Evolutionary conservation across 2,113 vertebrate species (phyloP).

Genomic region (Hemicordylus capensis): DNA sequence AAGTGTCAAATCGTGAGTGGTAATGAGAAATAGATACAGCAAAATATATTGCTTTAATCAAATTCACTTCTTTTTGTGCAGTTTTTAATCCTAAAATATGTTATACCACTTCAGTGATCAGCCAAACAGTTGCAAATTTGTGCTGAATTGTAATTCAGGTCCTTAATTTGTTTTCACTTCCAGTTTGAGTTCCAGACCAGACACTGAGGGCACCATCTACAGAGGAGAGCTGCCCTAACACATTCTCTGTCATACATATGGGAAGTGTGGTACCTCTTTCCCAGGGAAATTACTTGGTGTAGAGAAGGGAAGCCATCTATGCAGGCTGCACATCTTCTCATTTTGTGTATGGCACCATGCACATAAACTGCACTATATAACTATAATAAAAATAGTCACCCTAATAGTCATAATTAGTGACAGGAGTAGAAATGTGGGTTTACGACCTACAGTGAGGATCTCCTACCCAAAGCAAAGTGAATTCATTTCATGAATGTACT

Average conservation of each 20-base stretch:
- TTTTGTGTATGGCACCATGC: too few relatives aligned
- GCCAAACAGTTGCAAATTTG: not conserved
- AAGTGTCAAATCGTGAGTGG: slow-evolving; percentile 65
- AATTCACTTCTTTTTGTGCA: slow-evolving; percentile 47
- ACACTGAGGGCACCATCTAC: not conserved
- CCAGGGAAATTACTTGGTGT: not conserved
- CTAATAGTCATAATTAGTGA: not conserved
- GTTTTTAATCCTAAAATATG: slow-evolving; percentile 21
- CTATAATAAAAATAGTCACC: not conserved
- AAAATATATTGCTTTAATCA: slow-evolving; percentile 62
- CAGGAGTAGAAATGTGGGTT: too few relatives aligned
- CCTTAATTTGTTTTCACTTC: not conserved
- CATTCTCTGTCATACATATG: too few relatives aligned
- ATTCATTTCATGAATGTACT: too few relatives aligned
- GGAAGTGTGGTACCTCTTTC: not conserved
- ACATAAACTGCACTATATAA: too few relatives aligned
- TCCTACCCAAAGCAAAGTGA: too few relatives aligned
- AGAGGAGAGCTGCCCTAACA: not conserved
- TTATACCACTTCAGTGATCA: not conserved
- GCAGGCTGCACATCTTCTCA: not conserved
- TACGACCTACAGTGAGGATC: too few relatives aligned
- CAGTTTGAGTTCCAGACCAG: not conserved
- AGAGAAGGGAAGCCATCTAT: not conserved
- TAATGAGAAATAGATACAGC: slow-evolving; percentile 55
- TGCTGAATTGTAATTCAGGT: not conserved